A percentile compares a stretch with the other conserved stretches of the same genome.
These are phyloP conservation scores for Lithophane socia DNA, from an alignment of 2,888 invertebrate species.

Conservation along the genomic window DNA sequence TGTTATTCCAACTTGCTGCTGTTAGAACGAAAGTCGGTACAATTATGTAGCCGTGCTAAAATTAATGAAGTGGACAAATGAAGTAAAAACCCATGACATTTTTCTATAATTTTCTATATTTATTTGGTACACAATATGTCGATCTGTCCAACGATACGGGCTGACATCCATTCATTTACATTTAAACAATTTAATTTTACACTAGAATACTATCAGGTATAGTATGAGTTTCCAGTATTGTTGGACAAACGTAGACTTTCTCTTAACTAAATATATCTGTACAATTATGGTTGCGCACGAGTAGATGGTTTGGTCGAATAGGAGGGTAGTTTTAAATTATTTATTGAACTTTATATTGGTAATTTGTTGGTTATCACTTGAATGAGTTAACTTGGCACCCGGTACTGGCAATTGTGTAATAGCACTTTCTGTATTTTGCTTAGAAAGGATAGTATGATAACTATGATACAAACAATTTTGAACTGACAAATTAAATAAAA, in stretches of 20 bases:
- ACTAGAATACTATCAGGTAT: constrained; percentile 58
- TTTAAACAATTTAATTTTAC: constrained; percentile 55
- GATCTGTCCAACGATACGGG: constrained; percentile 83
- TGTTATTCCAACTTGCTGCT: not conserved
- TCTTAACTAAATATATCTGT: constrained; percentile 67
- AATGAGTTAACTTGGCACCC: constrained; percentile 4
- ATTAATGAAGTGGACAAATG: constrained; percentile 42
- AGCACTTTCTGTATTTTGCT: not conserved
- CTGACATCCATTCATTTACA: constrained; percentile 67
- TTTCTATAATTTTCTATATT: constrained; percentile 85
- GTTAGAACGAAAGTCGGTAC: not conserved
- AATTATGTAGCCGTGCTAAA: not conserved
- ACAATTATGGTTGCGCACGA: constrained; percentile 72
- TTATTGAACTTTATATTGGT: constrained; percentile 3
- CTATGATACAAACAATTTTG: no score
- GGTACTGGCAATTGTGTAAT: not conserved
- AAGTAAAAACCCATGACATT: constrained; percentile 62
- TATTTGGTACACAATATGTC: constrained; percentile 86
- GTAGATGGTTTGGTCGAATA: constrained; percentile 31
- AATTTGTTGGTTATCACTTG: not conserved
- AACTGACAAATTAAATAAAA: constrained; percentile 13
- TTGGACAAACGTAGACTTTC: constrained; percentile 79
- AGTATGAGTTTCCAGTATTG: constrained; percentile 74
- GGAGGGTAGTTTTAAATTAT: constrained; percentile 14
- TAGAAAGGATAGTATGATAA: not conserved